Conservation (phyloP, 2,888 invertebrate genomes). For the Thecocarcelia acutangulata region DNA sequence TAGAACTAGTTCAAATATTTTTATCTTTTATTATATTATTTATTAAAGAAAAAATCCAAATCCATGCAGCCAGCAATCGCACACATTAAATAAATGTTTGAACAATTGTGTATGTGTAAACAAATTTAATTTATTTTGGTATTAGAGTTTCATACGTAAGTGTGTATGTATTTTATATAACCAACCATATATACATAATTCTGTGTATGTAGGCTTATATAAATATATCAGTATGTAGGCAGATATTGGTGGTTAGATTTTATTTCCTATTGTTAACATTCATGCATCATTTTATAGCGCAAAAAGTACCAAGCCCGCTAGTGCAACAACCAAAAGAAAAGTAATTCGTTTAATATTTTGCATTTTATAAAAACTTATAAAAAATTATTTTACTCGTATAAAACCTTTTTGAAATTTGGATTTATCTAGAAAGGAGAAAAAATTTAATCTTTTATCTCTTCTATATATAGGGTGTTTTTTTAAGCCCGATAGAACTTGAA, state of each 20-base stretch:
- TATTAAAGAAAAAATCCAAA: conserved; percentile 23
- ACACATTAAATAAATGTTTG: conserved; percentile 1
- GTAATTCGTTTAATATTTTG: not conserved
- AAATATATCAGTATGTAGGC: not conserved
- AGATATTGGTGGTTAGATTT: conserved; percentile 57
- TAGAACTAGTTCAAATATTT: conserved; percentile 40
- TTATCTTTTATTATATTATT: conserved; percentile 25
- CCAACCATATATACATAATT: not conserved
- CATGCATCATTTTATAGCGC: conserved; percentile 5
- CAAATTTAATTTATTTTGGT: conserved; percentile 32
- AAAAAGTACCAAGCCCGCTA: not conserved
- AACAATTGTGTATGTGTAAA: not conserved
- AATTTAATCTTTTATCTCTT: too few species aligned
- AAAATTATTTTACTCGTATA: too few species aligned
- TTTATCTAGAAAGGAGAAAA: too few species aligned
- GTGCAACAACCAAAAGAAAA: not conserved
- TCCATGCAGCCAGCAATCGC: conserved; percentile 35
- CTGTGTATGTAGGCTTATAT: not conserved
- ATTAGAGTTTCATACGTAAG: conserved; percentile 21
- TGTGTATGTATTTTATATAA: not conserved
- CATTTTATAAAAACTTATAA: too few species aligned
- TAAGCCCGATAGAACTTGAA: too few species aligned
- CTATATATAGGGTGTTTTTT: too few species aligned
- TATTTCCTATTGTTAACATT: conserved; percentile 48
- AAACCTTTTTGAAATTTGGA: too few species aligned